Base-by-base conservation (phyloP, 2,888 invertebrate species). In the Xestia xanthographa region DNA sequence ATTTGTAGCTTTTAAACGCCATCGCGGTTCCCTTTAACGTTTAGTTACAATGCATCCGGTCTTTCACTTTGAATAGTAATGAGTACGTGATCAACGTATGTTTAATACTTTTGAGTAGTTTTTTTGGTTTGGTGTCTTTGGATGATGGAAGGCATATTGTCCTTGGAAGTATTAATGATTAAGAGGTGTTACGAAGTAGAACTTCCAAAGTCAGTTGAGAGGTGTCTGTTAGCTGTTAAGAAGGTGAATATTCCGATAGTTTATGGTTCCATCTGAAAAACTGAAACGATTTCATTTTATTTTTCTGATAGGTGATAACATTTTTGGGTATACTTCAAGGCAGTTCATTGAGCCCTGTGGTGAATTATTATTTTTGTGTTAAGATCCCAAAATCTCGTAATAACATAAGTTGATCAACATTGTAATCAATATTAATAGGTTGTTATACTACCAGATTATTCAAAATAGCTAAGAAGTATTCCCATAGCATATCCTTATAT, bases 1-100 rank as follows among this genome's bases (percentile, higher is more conserved):
- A 93, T 94, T 93, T 92, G 93, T 93, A 88, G 84, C 87, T 88
- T 89, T 92, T 92, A 89, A 91, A 92, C 90, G 90, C 85, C 88
- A 85, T 91, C 89, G 91, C 86, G 88, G 88, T 80, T 82, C 79
- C 86, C 77, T 90, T 88, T 90, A 91, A 89, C 90, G 82, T 89
- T 91, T 91, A 83, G 85, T 89, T 86, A 89, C 84, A 88, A 89
- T 86, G 91, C 90, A 91, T 95, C 93, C 93, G 92, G 91, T 91
- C 85, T 89, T 93, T 91, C 90, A 89, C 86, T 86, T 84, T 79
- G 92, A 92, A 93, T 93, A 92, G 89, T 87, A 92, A 91, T 89
- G 88, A 82, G 86, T 80, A 91, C 92, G 92, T 92, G 92, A 89
- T 86, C 75, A 82, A 88, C 84, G 87, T 91, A 80, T 77, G 79